Evolutionary conservation across 2,113 vertebrate species (phyloP).

Genomic region (Pseudorasbora parva): DNA sequence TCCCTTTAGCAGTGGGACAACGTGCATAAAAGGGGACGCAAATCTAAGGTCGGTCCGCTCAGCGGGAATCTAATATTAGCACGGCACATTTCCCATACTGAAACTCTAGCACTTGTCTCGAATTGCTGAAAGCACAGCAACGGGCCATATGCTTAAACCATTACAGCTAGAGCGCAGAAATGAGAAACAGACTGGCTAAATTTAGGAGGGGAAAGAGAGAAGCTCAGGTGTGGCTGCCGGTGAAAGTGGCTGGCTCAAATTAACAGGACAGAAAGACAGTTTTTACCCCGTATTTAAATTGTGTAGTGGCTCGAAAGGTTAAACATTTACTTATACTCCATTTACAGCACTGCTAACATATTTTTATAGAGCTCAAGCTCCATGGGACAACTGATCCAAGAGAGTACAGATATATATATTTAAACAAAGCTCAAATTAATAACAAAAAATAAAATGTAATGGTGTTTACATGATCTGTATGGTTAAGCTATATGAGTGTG

Average conservation of each 20-base stretch:
- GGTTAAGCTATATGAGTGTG: background rate
- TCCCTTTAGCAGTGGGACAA: background rate
- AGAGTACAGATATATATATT: background rate
- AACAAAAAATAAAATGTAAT: background rate
- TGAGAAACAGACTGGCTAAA: slow-evolving; percentile 21
- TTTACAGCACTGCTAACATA: slow-evolving; percentile 18
- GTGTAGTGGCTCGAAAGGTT: slow-evolving; percentile 7
- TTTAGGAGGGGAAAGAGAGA: slow-evolving; percentile 14
- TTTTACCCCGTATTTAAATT: background rate
- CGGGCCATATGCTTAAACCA: slow-evolving; percentile 68
- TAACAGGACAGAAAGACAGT: slow-evolving; percentile 12
- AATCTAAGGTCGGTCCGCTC: slow-evolving; percentile 59
- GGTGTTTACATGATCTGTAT: background rate
- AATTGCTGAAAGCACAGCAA: slow-evolving; percentile 72
- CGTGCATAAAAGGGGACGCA: background rate
- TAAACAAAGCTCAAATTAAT: background rate
- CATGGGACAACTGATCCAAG: background rate
- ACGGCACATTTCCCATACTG: slow-evolving; percentile 75
- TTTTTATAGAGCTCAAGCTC: background rate
- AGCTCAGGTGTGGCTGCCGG: slow-evolving; percentile 30
- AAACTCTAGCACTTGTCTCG: slow-evolving; percentile 73
- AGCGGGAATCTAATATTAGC: slow-evolving; percentile 82
- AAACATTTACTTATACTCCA: slow-evolving; percentile 36
- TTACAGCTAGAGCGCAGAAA: slow-evolving; percentile 46
- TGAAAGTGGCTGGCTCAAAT: background rate